Evolutionary conservation across 2,797 vertebrate species (phyloP), one percentile per base, ranked within the genome.

Genomic region (Sylvilagus floridanus): DNA sequence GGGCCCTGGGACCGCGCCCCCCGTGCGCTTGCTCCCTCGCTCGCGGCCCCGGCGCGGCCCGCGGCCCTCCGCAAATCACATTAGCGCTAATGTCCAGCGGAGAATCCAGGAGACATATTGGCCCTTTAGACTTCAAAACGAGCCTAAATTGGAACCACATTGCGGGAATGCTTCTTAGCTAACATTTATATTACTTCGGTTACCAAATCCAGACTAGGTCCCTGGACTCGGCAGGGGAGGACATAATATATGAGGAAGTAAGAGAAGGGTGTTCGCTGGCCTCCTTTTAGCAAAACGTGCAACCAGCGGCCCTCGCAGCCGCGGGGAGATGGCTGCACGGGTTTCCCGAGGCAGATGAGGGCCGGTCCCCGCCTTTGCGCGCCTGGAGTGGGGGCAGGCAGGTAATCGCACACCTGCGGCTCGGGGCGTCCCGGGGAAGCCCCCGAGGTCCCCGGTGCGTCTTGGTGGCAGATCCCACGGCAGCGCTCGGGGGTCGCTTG

Each of bases 101-200:
- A 98, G 98, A 97, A 98, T 98, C 98, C 92, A 97, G 92, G 98
- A 98, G 98, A 98, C 98, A 97, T 98, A 98, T 98, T 98, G 98
- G 98, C 97, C 97, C 98, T 98, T 98, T 98, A 96, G 98, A 98
- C 98, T 98, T 98, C 98, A 98, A 98, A 98, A 98, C 98, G 97
- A 97, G 96, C 88, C 96, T 98, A 98, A 98, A 98, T 98, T 98
- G 97, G 98, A 98, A 98, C 98, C 98, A 98, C 96, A 98, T 98
- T 98, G 98, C 97, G 96, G 96, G 98, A 98, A 98, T 97, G 95
- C 98, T 98, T 98, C 98, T 98, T 98, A 98, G 98, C 98, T 98
- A 98, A 98, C 98, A 98, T 98, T 98, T 98, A 98, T 98, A 98
- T 98, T 98, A 98, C 98, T 98, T 98, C 97, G 97, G 98, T 98